Conservation (phyloP, 2,888 invertebrate genomes). For the Drosophila mulleri region DNA sequence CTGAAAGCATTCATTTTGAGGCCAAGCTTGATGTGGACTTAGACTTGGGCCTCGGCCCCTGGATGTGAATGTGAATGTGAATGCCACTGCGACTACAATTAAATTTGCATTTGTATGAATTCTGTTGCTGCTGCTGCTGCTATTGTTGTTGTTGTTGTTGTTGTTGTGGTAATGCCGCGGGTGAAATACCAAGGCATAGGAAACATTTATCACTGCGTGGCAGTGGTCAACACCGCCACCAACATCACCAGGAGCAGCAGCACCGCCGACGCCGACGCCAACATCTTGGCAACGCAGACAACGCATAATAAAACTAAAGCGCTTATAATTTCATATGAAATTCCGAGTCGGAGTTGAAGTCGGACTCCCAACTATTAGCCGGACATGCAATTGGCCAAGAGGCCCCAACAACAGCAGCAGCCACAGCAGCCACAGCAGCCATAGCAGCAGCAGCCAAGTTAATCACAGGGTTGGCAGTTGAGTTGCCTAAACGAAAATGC, state of each 20-base stretch:
- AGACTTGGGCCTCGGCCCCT: conserved; percentile 29
- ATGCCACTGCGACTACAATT: conserved; percentile 81
- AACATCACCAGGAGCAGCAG: conserved; percentile 32
- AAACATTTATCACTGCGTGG: conserved; percentile 84
- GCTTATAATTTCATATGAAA: conserved; percentile 83
- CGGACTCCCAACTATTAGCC: conserved; percentile 66
- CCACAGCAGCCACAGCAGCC: too few relatives aligned
- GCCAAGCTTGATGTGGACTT: conserved; percentile 60
- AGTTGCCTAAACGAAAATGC: conserved; percentile 84
- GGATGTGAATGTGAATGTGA: conserved; percentile 44
- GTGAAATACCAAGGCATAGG: conserved; percentile 81
- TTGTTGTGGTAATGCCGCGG: conserved; percentile 64
- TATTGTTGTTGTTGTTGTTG: conserved; percentile 6
- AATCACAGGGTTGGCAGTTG: conserved; percentile 82
- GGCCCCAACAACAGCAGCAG: conserved; percentile 37
- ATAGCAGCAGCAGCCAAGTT: conserved; percentile 63
- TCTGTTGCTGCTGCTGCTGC: conserved; percentile 39
- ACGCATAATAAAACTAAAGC: conserved; percentile 83
- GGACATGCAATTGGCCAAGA: conserved; percentile 74
- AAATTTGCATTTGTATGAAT: conserved; percentile 85
- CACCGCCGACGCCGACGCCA: conserved; percentile 52
- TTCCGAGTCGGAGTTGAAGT: conserved; percentile 46
- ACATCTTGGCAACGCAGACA: conserved; percentile 47
- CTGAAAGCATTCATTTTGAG: conserved; percentile 81
- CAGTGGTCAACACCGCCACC: conserved; percentile 41